Evolutionary conservation across 2,797 vertebrate species (phyloP).

Genomic region (Alauda arvensis): DNA sequence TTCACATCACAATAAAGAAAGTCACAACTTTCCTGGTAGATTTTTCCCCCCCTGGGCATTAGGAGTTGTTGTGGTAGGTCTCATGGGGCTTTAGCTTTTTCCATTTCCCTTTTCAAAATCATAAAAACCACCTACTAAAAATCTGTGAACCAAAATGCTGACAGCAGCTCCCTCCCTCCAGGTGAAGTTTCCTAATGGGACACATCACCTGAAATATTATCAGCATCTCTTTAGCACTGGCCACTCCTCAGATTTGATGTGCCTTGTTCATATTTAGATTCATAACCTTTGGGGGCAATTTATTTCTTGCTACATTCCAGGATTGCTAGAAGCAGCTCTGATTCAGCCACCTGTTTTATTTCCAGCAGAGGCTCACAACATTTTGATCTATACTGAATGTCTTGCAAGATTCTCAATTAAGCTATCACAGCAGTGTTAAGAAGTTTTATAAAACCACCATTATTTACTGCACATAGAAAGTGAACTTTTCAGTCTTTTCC

Average conservation of each 20-base stretch:
- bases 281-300: neutral
- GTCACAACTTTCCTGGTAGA: neutral
- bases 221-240: neutral
- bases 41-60: rapidly evolving
- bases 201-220: neutral
- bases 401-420: neutral
- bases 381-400: neutral
- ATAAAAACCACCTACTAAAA: neutral
- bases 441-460: neutral
- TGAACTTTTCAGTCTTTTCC: neutral
- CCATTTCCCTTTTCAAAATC: neutral
- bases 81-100: neutral
- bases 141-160: neutral
- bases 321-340: neutral
- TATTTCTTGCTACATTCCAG: neutral
- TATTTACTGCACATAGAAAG: neutral
- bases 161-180: neutral
- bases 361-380: neutral
- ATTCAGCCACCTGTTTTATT: neutral
- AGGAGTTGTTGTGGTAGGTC: neutral
- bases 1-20: neutral
- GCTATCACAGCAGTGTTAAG: neutral
- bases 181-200: neutral
- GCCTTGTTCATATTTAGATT: neutral
- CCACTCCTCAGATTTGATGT: neutral